These are phyloP conservation scores for Coccyzus lansbergi DNA, from an alignment of 2,797 vertebrate genomes.

Conservation along the genomic window DNA sequence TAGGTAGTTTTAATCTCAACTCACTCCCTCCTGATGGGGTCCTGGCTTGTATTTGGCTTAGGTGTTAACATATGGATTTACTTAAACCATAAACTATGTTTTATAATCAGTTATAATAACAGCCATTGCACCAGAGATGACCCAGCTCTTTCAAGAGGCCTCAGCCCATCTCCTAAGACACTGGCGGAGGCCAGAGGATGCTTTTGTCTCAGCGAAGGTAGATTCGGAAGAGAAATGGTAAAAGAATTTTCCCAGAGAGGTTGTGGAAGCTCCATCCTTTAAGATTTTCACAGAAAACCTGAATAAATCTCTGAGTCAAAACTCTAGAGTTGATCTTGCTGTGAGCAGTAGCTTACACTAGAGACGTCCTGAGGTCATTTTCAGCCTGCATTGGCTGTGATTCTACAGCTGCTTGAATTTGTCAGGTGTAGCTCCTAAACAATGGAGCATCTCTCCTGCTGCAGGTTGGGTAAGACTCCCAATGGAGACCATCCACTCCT, in stretches of 20 bases:
- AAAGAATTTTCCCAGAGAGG: not conserved
- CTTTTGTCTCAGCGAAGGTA: not conserved
- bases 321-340: not conserved
- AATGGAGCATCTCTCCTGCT: rapidly evolving
- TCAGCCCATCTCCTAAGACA: not conserved
- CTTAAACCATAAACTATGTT: not conserved
- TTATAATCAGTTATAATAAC: not conserved
- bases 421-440: not conserved
- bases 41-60: not conserved
- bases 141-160: not conserved
- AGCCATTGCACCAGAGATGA: not conserved
- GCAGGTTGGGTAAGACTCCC: not conserved
- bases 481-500: not conserved
- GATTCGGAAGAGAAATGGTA: not conserved
- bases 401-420: not conserved
- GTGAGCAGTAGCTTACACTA: not conserved
- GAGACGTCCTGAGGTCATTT: not conserved
- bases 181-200: not conserved
- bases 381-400: not conserved
- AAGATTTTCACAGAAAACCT: not conserved
- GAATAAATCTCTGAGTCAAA: not conserved
- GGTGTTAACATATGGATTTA: not conserved
- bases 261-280: not conserved
- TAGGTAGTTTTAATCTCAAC: not conserved
- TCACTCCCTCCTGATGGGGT: too few relatives aligned